Conservation (phyloP, 2,797 vertebrate genomes). For the Petrocephalus sullivani region DNA sequence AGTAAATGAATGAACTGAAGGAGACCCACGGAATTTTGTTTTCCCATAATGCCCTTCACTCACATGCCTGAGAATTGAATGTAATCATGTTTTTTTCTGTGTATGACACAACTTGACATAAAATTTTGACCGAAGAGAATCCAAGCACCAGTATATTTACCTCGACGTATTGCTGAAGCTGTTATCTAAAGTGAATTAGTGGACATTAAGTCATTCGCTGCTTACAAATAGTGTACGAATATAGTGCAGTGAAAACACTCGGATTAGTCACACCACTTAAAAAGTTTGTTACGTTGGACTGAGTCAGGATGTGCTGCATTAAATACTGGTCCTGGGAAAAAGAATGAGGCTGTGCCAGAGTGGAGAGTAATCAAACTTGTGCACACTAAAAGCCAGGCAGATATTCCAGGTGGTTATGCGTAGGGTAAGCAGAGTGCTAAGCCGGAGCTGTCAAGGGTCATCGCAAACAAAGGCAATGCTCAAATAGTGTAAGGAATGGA, state of each 20-base stretch:
- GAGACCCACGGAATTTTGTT: not conserved
- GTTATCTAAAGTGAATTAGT: not conserved
- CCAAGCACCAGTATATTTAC: not conserved
- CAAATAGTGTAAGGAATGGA: not conserved
- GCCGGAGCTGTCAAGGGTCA: not conserved
- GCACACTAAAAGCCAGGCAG: not conserved
- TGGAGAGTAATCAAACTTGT: not conserved
- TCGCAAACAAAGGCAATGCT: not conserved
- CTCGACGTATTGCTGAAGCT: not conserved
- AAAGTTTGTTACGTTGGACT: not conserved
- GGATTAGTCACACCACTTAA: not conserved
- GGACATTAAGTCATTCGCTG: not conserved
- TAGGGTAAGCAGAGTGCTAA: not conserved
- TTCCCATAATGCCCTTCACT: not conserved
- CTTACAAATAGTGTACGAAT: not conserved
- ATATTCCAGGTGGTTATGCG: not conserved
- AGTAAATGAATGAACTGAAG: not conserved
- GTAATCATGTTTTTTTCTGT: not conserved
- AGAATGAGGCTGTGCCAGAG: not conserved
- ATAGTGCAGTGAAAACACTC: not conserved
- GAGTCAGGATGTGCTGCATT: not conserved
- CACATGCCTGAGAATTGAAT: not conserved
- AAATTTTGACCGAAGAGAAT: not conserved
- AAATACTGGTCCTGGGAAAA: not conserved
- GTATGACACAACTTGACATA: not conserved